Evolutionary conservation across 2,888 invertebrate genomes (phyloP).

Genomic region (Agrotis exclamationis): DNA sequence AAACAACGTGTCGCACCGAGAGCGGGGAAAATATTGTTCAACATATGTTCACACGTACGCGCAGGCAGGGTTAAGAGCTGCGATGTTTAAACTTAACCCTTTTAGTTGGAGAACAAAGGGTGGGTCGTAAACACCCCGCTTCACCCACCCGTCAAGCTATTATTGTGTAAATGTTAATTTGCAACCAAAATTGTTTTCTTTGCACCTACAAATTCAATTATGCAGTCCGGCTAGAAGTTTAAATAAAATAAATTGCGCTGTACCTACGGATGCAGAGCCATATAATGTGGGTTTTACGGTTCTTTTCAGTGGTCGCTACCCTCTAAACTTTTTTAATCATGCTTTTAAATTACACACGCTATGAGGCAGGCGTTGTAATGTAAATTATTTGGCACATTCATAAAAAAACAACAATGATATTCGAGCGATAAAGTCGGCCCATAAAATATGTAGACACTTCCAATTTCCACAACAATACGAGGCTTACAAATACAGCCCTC

Average conservation of each 20-base stretch:
- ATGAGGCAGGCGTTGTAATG: conserved; percentile 19
- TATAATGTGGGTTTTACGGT: conserved; percentile 39
- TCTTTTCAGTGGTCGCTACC: conserved; percentile 27
- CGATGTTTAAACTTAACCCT: conserved; percentile 82
- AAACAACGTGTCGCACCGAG: conserved; percentile 66
- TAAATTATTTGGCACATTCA: conserved; percentile 24
- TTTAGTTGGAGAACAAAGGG: conserved; percentile 83
- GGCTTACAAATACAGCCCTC: conserved; percentile 4
- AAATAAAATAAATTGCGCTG: conserved; percentile 70
- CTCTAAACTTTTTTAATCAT: conserved; percentile 55
- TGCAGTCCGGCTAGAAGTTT: conserved; percentile 67
- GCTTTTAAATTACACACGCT: conserved; percentile 33
- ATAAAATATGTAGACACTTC: conserved; percentile 19
- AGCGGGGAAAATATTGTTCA: conserved; percentile 72
- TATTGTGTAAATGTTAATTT: conserved; percentile 79
- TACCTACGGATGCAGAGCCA: conserved; percentile 39
- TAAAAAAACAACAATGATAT: conserved; percentile 18
- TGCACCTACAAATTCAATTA: conserved; percentile 73
- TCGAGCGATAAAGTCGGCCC: conserved; percentile 21
- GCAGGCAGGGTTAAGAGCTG: conserved; percentile 76
- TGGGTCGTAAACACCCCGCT: conserved; percentile 73
- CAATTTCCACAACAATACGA: conserved; percentile 20
- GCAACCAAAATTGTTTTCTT: conserved; percentile 74
- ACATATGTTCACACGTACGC: conserved; percentile 74
- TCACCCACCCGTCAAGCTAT: conserved; percentile 67